A percentile compares a stretch with the other conserved stretches of the same genome.
Evolutionary conservation across 2,113 vertebrate species (phyloP).

Genomic region (Climacteris rufus): DNA sequence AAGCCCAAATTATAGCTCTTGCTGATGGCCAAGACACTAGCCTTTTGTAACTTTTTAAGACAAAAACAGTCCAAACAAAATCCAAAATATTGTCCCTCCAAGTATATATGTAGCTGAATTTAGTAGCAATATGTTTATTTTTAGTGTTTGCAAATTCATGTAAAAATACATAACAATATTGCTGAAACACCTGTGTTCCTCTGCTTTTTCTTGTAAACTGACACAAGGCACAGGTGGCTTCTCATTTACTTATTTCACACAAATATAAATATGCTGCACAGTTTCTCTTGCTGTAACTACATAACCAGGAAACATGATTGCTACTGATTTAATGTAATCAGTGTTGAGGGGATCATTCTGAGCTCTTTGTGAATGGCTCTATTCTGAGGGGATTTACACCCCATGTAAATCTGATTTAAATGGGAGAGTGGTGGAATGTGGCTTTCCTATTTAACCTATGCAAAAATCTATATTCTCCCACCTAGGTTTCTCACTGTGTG

Average conservation of each 20-base stretch:
- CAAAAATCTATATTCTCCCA: slow-evolving; percentile 57
- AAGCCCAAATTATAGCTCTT: slow-evolving; percentile 58
- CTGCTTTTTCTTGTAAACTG: slow-evolving; percentile 28
- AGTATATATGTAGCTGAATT: neutral
- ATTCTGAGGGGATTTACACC: slow-evolving; percentile 60
- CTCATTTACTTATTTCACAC: slow-evolving; percentile 71
- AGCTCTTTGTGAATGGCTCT: slow-evolving; percentile 54
- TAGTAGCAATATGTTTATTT: slow-evolving; percentile 40
- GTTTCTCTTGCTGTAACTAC: slow-evolving; percentile 53
- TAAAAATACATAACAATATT: neutral
- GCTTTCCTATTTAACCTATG: slow-evolving; percentile 62
- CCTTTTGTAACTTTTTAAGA: neutral
- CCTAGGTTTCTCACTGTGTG: slow-evolving; percentile 30
- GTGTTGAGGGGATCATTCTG: slow-evolving; percentile 46
- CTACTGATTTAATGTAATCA: slow-evolving; percentile 62
- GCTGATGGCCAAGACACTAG: slow-evolving; percentile 45
- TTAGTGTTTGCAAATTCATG: slow-evolving; percentile 54
- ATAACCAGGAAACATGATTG: slow-evolving; percentile 63
- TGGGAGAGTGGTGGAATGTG: slow-evolving; percentile 53
- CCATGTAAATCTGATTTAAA: slow-evolving; percentile 69
- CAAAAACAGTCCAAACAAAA: neutral
- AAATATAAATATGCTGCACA: slow-evolving; percentile 66
- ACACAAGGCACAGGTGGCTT: slow-evolving; percentile 61
- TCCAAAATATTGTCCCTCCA: slow-evolving; percentile 7
- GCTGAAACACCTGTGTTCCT: slow-evolving; percentile 62